These are phyloP conservation scores for Sylvia atricapilla DNA, from an alignment of 2,113 vertebrate species.

Conservation along the genomic window DNA sequence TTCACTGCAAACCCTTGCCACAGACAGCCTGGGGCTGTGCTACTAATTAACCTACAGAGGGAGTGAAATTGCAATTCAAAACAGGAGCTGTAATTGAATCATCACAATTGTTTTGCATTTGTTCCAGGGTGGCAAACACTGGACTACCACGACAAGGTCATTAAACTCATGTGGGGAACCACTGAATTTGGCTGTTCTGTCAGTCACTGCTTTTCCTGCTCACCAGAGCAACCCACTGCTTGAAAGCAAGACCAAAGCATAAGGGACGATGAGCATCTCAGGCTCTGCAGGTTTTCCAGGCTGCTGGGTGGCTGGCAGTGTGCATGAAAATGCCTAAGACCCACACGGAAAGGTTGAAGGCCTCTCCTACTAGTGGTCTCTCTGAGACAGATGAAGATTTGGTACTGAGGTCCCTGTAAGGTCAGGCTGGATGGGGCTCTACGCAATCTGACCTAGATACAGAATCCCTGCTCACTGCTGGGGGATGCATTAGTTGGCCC, in stretches of 20 bases:
- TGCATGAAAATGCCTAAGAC: background rate
- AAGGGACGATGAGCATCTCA: background rate
- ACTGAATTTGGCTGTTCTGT: background rate
- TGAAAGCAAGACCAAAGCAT: background rate
- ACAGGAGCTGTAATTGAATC: slow-evolving; percentile 64
- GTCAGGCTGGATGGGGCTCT: background rate
- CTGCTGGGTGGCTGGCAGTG: background rate
- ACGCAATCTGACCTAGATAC: background rate
- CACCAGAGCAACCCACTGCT: background rate
- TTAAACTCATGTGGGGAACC: background rate
- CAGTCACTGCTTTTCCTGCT: background rate
- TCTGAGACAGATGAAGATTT: background rate
- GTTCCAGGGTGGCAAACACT: slow-evolving; percentile 37
- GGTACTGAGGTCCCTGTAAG: background rate
- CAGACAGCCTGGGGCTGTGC: slow-evolving; percentile 23
- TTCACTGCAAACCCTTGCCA: background rate
- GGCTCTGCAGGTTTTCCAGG: background rate
- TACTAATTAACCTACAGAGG: slow-evolving; percentile 73
- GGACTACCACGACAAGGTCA: slow-evolving; percentile 38
- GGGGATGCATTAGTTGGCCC: background rate
- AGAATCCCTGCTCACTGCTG: background rate
- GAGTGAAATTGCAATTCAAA: slow-evolving; percentile 58
- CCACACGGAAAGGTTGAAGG: fast-evolving
- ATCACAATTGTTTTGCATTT: slow-evolving; percentile 58
- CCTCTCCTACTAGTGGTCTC: background rate